Evolutionary conservation across 2,888 invertebrate genomes (phyloP).

Genomic region (Diploptera punctata): DNA sequence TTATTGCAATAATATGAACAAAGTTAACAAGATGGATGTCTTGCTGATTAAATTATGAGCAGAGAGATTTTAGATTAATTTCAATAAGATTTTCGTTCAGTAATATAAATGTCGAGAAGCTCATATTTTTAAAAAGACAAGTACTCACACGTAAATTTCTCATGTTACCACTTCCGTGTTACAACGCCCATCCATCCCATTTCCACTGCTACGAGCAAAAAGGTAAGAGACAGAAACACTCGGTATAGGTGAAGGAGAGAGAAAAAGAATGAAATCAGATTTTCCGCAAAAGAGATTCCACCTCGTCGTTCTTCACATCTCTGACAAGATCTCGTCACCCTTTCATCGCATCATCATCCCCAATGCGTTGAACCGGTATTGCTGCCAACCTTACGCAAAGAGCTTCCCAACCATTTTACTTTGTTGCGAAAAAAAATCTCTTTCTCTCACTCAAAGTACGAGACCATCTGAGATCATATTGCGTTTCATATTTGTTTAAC

Average conservation of each 20-base stretch:
- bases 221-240: too few relatives aligned
- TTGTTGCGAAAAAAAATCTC: too few relatives aligned
- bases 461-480: too few relatives aligned
- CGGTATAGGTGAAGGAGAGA: too few relatives aligned
- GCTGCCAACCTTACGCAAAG: neutral
- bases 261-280: slow-evolving; percentile 16
- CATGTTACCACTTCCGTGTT: neutral
- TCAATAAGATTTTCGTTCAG: too few relatives aligned
- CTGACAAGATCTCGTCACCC: neutral
- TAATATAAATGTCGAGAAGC: too few relatives aligned
- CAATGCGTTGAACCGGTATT: slow-evolving; percentile 3
- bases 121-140: neutral
- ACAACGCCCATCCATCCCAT: neutral
- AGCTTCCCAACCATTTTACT: neutral
- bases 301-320: neutral
- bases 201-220: neutral
- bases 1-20: too few relatives aligned
- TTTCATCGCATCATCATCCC: slow-evolving; percentile 16
- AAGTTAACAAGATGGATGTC: too few relatives aligned
- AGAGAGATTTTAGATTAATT: too few relatives aligned
- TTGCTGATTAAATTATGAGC: too few relatives aligned
- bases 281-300: slow-evolving; percentile 12
- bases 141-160: neutral
- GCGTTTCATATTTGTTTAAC: too few relatives aligned
- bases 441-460: too few relatives aligned